Evolutionary conservation across 2,797 vertebrate species (phyloP).

Genomic region (Emys orbicularis): DNA sequence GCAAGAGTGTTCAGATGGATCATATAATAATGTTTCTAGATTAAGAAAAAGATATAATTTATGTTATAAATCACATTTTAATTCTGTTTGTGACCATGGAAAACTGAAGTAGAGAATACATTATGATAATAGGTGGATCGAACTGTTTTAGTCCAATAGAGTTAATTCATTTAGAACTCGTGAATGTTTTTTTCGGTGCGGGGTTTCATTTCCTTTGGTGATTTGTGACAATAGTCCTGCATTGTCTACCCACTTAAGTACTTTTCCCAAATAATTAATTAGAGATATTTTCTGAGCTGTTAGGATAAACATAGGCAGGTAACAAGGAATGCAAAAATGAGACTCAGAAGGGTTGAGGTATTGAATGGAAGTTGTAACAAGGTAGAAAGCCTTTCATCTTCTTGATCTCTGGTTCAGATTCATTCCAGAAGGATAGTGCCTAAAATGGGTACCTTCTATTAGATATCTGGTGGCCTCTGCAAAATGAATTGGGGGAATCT

Average conservation of each 20-base stretch:
- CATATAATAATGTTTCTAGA: slow-evolving; percentile 60
- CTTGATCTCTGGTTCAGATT: neutral
- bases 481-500: neutral
- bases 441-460: neutral
- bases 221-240: neutral
- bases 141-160: neutral
- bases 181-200: neutral
- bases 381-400: neutral
- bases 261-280: neutral
- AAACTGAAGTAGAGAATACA: neutral
- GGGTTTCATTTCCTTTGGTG: neutral
- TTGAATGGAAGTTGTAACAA: neutral
- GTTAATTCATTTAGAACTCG: neutral
- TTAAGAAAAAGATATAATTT: slow-evolving; percentile 41
- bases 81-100: slow-evolving; percentile 2
- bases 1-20: slow-evolving; percentile 4
- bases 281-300: neutral
- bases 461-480: neutral
- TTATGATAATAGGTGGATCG: neutral
- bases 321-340: neutral
- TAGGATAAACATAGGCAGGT: neutral
- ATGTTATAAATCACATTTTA: slow-evolving; percentile 49
- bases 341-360: neutral
- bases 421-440: neutral
- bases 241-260: neutral